A percentile compares a stretch with the other conserved stretches of the same genome.
Conservation (phyloP, 1,140 invertebrate genomes). For the Calliphora vicina region DNA sequence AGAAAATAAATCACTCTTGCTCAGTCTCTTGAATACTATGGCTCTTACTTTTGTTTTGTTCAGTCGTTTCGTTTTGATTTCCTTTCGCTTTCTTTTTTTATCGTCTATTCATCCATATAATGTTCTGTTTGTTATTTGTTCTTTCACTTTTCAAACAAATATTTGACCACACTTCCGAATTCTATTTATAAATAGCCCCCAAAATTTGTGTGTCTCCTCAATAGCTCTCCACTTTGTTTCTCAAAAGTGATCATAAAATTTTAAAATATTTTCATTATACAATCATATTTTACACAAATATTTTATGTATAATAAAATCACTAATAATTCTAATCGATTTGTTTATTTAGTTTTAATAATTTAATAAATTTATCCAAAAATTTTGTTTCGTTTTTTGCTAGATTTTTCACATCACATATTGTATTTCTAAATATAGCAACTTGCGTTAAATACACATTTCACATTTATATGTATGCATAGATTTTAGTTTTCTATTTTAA, state of each 20-base stretch:
- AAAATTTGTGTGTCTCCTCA: background rate
- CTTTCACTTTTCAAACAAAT: conserved; percentile 7
- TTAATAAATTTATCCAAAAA: background rate
- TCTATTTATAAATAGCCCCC: conserved; percentile 26
- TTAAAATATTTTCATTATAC: conserved; percentile 10
- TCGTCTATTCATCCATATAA: background rate
- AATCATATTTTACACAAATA: background rate
- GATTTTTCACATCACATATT: background rate
- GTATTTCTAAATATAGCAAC: background rate
- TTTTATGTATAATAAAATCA: background rate
- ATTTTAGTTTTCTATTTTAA: background rate
- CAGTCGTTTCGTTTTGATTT: background rate
- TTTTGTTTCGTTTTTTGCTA: conserved; percentile 6
- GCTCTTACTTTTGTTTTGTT: background rate
- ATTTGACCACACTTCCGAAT: conserved; percentile 30
- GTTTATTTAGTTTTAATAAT: background rate
- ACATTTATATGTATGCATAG: background rate
- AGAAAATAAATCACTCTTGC: background rate
- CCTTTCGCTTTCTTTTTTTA: background rate
- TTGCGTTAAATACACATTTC: background rate
- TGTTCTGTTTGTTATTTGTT: background rate
- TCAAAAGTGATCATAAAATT: background rate
- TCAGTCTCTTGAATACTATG: conserved; percentile 1
- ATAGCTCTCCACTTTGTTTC: background rate
- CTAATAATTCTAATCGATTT: too few species aligned